Evolutionary conservation across 2,113 vertebrate species (phyloP).

Genomic region (Shinisaurus crocodilurus): DNA sequence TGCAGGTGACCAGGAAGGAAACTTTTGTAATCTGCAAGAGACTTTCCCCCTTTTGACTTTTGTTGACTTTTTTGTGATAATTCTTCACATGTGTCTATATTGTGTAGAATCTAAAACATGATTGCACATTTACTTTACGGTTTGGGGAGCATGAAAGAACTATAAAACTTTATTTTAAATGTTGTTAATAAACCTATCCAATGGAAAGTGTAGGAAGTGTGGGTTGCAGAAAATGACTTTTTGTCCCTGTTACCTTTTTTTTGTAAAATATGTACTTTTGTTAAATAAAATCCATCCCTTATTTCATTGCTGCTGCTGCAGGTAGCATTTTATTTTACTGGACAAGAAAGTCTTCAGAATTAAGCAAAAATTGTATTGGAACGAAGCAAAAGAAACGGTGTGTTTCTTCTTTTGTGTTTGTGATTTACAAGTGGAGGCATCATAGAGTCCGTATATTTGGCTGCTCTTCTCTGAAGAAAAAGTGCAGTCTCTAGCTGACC

Average conservation of each 20-base stretch:
- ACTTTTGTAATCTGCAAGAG: neutral
- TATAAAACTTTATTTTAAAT: neutral
- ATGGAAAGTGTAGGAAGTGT: neutral
- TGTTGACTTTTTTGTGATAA: neutral
- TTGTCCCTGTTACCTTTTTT: neutral
- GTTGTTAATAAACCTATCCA: neutral
- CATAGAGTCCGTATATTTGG: conserved; percentile 75
- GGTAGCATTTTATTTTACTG: conserved; percentile 15
- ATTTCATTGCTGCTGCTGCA: neutral
- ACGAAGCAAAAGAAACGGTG: conserved; percentile 67
- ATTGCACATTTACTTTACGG: neutral
- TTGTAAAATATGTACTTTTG: conserved; percentile 8
- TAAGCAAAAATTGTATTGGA: conserved; percentile 59
- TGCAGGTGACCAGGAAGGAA: neutral
- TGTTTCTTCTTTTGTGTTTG: conserved; percentile 41
- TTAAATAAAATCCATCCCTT: conserved; percentile 24
- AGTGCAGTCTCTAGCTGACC: conserved; percentile 71
- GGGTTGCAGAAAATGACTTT: neutral
- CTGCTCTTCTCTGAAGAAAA: conserved; percentile 63
- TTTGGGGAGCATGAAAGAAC: conserved; percentile 5
- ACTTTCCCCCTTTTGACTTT: neutral
- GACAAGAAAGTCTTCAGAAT: conserved; percentile 42
- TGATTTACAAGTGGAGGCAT: conserved; percentile 67
- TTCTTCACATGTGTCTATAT: too few relatives aligned
- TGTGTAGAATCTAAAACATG: neutral